Base-by-base conservation (phyloP, 2,888 invertebrate species). In the Hoplodrina ambigua region DNA sequence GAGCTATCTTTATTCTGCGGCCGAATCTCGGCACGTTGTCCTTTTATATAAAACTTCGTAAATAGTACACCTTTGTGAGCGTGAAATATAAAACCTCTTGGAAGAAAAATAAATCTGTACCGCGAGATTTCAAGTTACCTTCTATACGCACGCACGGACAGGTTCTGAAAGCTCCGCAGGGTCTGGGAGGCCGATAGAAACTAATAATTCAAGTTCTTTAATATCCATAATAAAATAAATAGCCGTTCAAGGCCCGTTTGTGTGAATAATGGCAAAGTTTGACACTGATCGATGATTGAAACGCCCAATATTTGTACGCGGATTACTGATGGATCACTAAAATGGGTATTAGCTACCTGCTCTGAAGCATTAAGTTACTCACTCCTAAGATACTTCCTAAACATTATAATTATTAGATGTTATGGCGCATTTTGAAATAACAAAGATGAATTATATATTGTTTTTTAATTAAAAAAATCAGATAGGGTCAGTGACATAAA, bases 281-380 rank as follows among this genome's bases (percentile, higher is more conserved):
- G 89, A 89, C 89, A 86, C 67, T 89, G 89, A 90, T 88, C 83
- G 87, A 90, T 87, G 86, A 81, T 83, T 80, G 78, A 84, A 85
- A 74, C 64, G 71, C 63, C 76, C 73, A 78, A 82, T 84, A 78
- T 80, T 80, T 82, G 76, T 80, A 70, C 75, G 69, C 67, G 72
- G 60, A 78, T 82, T 74, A 69, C 73, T 83, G 83, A 83, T 76
- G 74, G 82, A 83, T 83, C 74, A 75, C 80, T 78, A 63, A 72
- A 71, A 69, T 46, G 65, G 55, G 62, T 68, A 71, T 79, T 74
- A 81, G 72, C 66, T 84, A 80, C 80, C 75, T 78, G 67, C 52
- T 49, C 54, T 56, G 60, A 66, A 79, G 72, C 70, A 63, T 71
- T 67, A 58, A 70, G 52, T 53, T 46, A 41, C 58, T 52, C 30